Conservation (phyloP, 2,888 invertebrate genomes). For the Drosophila pegasa region DNA sequence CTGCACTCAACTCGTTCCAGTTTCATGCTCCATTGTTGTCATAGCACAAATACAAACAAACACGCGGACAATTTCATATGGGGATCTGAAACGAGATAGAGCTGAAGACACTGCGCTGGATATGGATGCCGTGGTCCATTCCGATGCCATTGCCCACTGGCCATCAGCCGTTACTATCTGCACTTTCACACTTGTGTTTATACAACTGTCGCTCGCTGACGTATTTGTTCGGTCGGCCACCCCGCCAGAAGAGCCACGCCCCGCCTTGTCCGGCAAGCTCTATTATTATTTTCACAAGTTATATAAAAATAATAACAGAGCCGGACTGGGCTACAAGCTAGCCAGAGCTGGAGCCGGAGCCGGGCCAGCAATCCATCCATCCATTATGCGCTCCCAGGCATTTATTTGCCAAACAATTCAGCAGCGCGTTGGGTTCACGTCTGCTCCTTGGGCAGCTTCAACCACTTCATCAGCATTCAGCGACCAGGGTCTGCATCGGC, state of each 20-base stretch:
- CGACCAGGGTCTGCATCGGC: constrained; percentile 16
- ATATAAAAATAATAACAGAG: constrained; percentile 79
- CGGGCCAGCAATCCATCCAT: constrained; percentile 56
- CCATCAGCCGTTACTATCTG: constrained; percentile 67
- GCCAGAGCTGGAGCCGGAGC: too few species aligned
- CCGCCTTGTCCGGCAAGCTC: constrained; percentile 39
- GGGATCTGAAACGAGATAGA: constrained; percentile 7
- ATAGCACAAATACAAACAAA: constrained; percentile 75
- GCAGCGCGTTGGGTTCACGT: constrained; percentile 44
- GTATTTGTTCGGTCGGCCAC: constrained; percentile 52
- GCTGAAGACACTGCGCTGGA: constrained; percentile 21
- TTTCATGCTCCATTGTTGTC: constrained; percentile 51
- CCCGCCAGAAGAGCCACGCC: constrained; percentile 33
- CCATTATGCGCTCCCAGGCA: constrained; percentile 83
- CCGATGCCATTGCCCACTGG: constrained; percentile 31
- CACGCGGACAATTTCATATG: constrained; percentile 57
- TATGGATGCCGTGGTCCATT: constrained; percentile 22
- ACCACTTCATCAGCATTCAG: constrained; percentile 76
- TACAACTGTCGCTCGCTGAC: constrained; percentile 75
- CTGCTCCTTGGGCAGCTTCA: constrained; percentile 70
- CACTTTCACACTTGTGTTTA: constrained; percentile 81
- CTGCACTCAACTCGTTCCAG: constrained; percentile 36
- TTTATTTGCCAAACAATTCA: constrained; percentile 82
- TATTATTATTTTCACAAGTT: constrained; percentile 81
- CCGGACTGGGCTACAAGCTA: constrained; percentile 25